phyloP scores from a whole-genome alignment of 2,113 vertebrate species.

The Elgaria multicarinata region DNA sequence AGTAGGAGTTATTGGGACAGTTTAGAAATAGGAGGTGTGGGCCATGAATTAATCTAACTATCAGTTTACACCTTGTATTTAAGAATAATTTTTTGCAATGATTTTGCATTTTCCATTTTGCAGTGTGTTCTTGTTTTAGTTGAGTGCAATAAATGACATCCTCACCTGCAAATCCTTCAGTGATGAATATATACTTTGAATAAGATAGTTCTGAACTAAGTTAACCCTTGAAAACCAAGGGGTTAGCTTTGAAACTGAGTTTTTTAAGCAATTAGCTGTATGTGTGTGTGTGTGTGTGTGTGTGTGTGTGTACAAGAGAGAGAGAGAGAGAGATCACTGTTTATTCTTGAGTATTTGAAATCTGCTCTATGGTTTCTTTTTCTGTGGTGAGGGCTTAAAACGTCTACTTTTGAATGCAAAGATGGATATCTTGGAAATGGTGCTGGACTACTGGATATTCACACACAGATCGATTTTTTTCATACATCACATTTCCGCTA shows the following conservation, averaged over 20 bases:
- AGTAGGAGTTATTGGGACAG: not conserved
- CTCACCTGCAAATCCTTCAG: not conserved
- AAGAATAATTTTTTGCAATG: not conserved
- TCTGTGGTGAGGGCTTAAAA: not conserved
- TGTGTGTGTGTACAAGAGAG: not conserved
- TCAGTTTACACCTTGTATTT: not conserved
- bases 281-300: not conserved
- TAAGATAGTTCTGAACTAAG: not conserved
- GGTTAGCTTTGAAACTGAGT: not conserved
- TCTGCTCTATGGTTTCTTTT: not conserved
- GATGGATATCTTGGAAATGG: not conserved
- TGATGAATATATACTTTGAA: not conserved
- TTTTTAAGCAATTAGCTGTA: not conserved
- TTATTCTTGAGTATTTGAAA: not conserved
- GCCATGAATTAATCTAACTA: not conserved
- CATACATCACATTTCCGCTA: not conserved
- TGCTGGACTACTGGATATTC: not conserved
- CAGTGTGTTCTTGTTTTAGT: too few relatives aligned
- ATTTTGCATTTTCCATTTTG: too few relatives aligned
- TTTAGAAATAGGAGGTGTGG: not conserved
- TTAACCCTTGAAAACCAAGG: not conserved
- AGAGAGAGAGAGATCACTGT: not conserved
- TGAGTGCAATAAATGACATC: not conserved
- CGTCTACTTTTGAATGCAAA: not conserved
- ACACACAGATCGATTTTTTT: not conserved